Conservation (phyloP, 2,797 vertebrate genomes). For the Malacoraja senta region DNA sequence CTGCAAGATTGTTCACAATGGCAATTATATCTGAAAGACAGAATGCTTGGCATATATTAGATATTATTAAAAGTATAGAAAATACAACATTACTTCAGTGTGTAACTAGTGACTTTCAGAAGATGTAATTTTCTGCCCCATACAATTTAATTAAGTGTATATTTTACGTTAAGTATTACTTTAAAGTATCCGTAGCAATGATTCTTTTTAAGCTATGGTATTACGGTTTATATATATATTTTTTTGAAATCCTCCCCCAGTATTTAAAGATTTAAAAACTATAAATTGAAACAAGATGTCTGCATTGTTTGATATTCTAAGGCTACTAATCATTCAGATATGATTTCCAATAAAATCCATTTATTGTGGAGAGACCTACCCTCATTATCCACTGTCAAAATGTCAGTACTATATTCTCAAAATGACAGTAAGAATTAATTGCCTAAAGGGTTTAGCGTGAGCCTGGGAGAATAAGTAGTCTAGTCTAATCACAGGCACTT, state of each 20-base stretch:
- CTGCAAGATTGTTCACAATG: neutral
- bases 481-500: neutral
- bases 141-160: neutral
- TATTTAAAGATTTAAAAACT: neutral
- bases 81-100: neutral
- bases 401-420: neutral
- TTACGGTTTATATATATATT: neutral
- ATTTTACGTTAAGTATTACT: neutral
- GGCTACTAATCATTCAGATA: neutral
- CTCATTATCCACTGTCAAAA: constrained; percentile 16
- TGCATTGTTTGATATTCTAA: neutral
- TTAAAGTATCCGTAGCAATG: neutral
- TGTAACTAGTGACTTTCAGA: neutral
- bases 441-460: constrained; percentile 17
- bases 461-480: neutral
- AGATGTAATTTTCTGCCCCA: neutral
- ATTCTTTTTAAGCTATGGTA: neutral
- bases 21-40: neutral
- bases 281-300: neutral
- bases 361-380: neutral
- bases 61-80: neutral
- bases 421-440: neutral
- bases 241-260: neutral
- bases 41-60: neutral
- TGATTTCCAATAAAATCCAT: neutral